Percentiles rank a stretch among this genome's conserved stretches.
These are phyloP conservation scores for Jaculus jaculus DNA, from an alignment of 2,113 vertebrate genomes.

Conservation along the genomic window DNA sequence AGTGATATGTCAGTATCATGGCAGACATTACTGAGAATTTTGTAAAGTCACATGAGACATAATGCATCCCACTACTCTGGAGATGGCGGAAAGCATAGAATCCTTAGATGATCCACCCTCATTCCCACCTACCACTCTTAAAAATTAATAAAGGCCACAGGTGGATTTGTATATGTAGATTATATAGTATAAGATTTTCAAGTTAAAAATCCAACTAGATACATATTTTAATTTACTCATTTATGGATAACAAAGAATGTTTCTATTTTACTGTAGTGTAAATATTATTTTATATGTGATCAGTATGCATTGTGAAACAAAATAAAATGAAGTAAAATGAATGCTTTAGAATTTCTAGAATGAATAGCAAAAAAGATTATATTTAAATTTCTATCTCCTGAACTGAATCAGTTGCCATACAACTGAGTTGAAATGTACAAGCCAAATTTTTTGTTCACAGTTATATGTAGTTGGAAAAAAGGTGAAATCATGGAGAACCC, in stretches of 20 bases:
- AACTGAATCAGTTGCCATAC: neutral
- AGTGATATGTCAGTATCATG: neutral
- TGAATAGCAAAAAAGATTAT: neutral
- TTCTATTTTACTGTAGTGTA: neutral
- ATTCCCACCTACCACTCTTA: neutral
- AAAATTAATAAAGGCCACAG: neutral
- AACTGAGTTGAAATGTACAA: neutral
- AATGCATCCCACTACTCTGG: neutral
- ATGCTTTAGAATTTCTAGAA: neutral
- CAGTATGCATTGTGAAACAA: neutral
- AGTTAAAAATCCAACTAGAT: neutral
- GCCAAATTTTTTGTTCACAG: neutral
- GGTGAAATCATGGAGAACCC: neutral
- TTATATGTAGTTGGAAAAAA: neutral
- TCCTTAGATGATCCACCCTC: neutral
- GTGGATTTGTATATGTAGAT: neutral
- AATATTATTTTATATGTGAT: neutral
- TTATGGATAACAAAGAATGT: neutral
- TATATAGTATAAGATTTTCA: neutral
- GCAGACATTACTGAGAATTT: neutral
- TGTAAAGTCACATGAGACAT: neutral
- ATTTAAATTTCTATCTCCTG: neutral
- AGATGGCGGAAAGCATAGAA: rapidly evolving
- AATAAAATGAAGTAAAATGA: neutral
- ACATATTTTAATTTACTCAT: neutral